These are phyloP conservation scores for Drosophila lacteicornis DNA, from an alignment of 1,140 invertebrate species.

Conservation along the genomic window DNA sequence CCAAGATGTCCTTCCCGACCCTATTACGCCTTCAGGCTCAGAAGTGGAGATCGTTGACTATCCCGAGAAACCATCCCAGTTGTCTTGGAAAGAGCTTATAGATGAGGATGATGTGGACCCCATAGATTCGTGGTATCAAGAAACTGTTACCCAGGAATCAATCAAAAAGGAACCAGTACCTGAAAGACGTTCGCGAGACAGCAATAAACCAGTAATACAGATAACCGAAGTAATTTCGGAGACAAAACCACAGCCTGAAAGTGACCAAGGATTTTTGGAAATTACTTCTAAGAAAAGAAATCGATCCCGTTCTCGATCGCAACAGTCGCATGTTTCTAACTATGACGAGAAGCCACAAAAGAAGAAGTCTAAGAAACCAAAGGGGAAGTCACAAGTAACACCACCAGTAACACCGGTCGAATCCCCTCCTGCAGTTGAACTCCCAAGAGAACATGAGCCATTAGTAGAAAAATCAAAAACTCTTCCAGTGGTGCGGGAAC, in stretches of 20 bases:
- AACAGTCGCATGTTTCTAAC: constrained; percentile 59
- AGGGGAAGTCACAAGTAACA: constrained; percentile 24
- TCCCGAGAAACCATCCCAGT: constrained; percentile 28
- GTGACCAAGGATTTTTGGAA: constrained; percentile 70
- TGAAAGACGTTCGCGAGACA: constrained; percentile 59
- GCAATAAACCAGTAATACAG: constrained; percentile 59
- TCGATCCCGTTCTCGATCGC: constrained; percentile 77
- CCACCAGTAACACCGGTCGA: constrained; percentile 6
- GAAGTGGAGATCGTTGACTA: constrained; percentile 15
- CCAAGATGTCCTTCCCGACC: constrained; percentile 39
- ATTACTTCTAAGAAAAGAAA: constrained; percentile 63
- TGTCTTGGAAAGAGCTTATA: constrained; percentile 76
- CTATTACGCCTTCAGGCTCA: constrained; percentile 33
- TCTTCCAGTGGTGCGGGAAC: constrained; percentile 1
- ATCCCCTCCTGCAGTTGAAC: background rate
- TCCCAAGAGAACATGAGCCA: background rate
- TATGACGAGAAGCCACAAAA: constrained; percentile 60
- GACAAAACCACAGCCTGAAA: constrained; percentile 30
- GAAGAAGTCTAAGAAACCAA: constrained; percentile 66
- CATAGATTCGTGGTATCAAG: constrained; percentile 35
- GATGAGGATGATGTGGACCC: constrained; percentile 60
- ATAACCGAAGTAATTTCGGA: constrained; percentile 47
- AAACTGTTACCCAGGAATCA: constrained; percentile 6
- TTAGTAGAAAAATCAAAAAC: background rate
- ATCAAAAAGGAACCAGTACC: background rate